phyloP scores from a whole-genome alignment of 2,888 invertebrate genomes.

The Sepiola atlantica region DNA sequence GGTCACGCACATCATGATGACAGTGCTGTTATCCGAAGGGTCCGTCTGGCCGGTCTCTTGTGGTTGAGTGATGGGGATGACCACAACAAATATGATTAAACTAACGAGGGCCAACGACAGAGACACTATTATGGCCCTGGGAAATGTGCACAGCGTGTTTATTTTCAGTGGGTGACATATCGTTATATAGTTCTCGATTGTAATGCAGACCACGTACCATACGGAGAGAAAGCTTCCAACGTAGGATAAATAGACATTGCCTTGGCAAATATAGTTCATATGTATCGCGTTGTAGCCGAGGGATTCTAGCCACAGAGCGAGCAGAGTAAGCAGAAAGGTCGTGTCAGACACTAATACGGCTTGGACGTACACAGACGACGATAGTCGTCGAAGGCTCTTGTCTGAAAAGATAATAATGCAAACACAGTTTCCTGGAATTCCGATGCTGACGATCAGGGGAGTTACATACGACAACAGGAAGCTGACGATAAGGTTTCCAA shows the following conservation, averaged over 20 bases:
- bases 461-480: slow-evolving; percentile 51
- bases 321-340: slow-evolving; percentile 56
- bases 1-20: slow-evolving; percentile 46
- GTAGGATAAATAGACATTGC: slow-evolving; percentile 55
- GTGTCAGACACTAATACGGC: too few species aligned
- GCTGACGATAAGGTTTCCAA: background rate
- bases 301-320: slow-evolving; percentile 58
- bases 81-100: slow-evolving; percentile 48
- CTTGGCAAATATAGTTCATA: slow-evolving; percentile 51
- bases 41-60: background rate
- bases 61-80: slow-evolving; percentile 44
- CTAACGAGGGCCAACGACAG: slow-evolving; percentile 46
- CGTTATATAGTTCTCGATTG: slow-evolving; percentile 59
- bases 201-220: slow-evolving; percentile 59
- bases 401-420: slow-evolving; percentile 57
- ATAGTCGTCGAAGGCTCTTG: too few species aligned
- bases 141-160: slow-evolving; percentile 53
- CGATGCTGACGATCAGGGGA: slow-evolving; percentile 56
- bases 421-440: slow-evolving; percentile 58
- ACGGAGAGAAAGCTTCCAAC: slow-evolving; percentile 57
- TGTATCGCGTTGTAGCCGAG: slow-evolving; percentile 57
- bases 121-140: slow-evolving; percentile 52
- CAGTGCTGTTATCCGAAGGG: too few species aligned
- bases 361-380: too few species aligned
- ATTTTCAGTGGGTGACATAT: slow-evolving; percentile 55